Conservation (phyloP, 2,113 vertebrate genomes). For the Scolopax mira region DNA sequence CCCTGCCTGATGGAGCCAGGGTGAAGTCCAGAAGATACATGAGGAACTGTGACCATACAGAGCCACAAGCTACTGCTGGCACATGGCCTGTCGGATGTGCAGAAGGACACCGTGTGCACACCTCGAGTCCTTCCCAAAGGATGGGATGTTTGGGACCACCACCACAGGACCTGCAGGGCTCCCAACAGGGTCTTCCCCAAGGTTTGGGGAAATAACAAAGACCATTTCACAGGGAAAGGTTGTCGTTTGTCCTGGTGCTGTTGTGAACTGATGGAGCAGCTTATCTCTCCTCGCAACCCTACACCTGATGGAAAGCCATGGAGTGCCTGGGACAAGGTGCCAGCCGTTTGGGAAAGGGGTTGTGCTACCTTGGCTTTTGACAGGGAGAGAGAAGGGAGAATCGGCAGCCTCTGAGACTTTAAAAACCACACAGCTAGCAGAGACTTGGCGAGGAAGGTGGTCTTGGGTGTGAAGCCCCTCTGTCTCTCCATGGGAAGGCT, state of each 20-base stretch:
- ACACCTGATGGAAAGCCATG: background rate
- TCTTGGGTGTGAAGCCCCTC: background rate
- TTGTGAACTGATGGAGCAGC: background rate
- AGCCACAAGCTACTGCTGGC: background rate
- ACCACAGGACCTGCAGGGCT: background rate
- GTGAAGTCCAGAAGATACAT: background rate
- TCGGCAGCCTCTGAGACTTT: background rate
- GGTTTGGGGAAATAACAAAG: background rate
- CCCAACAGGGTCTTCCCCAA: background rate
- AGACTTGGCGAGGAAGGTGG: background rate
- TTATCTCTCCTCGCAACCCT: background rate
- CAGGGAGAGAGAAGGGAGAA: background rate
- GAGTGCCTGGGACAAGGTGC: background rate
- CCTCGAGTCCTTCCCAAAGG: background rate
- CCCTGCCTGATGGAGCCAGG: background rate
- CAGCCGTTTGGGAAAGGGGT: background rate
- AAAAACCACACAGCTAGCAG: background rate
- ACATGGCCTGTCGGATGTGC: rapidly evolving
- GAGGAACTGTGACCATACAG: rapidly evolving
- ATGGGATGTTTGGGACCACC: background rate
- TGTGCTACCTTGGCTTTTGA: background rate
- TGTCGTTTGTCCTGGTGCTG: background rate
- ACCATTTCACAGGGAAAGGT: background rate
- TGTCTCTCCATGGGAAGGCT: background rate
- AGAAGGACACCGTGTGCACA: rapidly evolving